Percentiles rank a stretch among this genome's conserved stretches.
Evolutionary conservation across 2,888 invertebrate species (phyloP).

Genomic region (Tuta absoluta): DNA sequence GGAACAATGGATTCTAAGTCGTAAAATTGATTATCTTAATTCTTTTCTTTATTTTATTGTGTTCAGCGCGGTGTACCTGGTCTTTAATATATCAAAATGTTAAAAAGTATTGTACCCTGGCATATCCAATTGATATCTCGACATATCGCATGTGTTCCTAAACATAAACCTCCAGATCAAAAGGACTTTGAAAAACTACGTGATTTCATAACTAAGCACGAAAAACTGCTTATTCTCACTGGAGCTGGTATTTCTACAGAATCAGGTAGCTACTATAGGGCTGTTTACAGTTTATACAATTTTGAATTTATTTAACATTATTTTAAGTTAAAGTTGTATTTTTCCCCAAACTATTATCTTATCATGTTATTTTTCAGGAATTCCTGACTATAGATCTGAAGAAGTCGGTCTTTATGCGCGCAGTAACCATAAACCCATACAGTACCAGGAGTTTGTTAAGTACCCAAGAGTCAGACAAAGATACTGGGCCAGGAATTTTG

Average conservation of each 20-base stretch:
- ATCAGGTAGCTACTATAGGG: slow-evolving; percentile 85
- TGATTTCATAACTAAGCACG: slow-evolving; percentile 80
- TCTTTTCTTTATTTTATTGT: background rate
- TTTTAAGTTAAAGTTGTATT: background rate
- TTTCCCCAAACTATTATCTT: background rate
- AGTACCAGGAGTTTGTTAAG: slow-evolving; percentile 91
- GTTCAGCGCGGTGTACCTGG: background rate
- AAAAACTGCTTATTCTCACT: slow-evolving; percentile 87
- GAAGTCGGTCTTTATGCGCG: slow-evolving; percentile 95
- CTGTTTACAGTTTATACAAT: background rate
- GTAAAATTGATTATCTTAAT: background rate
- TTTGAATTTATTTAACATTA: background rate
- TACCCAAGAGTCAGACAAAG: slow-evolving; percentile 85
- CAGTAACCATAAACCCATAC: slow-evolving; percentile 90
- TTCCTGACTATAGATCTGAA: slow-evolving; percentile 96
- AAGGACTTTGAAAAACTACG: slow-evolving; percentile 82
- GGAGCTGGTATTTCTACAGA: slow-evolving; percentile 99
- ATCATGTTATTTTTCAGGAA: slow-evolving; percentile 79
- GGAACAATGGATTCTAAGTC: background rate
- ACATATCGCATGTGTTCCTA: slow-evolving; percentile 83
- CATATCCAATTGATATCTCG: slow-evolving; percentile 42
- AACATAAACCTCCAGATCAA: slow-evolving; percentile 83
- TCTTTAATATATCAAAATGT: slow-evolving; percentile 40
- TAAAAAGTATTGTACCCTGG: slow-evolving; percentile 34
- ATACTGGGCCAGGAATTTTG: slow-evolving; percentile 98